Evolutionary conservation across 2,113 vertebrate genomes (phyloP).

Genomic region (Nematolebias whitei): DNA sequence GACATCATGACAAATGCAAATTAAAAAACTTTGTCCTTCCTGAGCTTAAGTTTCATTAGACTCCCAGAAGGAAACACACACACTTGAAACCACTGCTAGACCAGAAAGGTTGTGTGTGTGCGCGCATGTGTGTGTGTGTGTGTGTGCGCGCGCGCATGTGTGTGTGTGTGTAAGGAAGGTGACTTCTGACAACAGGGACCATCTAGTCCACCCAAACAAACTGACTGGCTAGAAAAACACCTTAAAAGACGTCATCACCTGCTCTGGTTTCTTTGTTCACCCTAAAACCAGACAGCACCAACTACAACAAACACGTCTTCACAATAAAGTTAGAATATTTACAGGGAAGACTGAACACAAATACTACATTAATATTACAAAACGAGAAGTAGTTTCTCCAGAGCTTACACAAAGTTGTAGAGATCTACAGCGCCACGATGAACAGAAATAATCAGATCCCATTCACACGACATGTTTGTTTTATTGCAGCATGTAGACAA

Average conservation of each 20-base stretch:
- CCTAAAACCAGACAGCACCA: no score
- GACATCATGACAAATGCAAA: slow-evolving; percentile 30
- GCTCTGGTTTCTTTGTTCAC: slow-evolving; percentile 48
- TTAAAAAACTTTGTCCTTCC: slow-evolving; percentile 9
- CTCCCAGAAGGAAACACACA: slow-evolving; percentile 13
- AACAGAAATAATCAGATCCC: no score
- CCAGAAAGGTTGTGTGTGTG: background rate
- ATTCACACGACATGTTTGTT: no score
- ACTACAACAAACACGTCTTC: no score
- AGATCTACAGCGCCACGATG: no score
- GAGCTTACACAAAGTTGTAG: no score
- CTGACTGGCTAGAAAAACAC: slow-evolving; percentile 11
- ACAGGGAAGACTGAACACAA: no score
- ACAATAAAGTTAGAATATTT: no score
- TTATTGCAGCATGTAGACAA: no score
- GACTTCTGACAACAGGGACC: slow-evolving; percentile 56
- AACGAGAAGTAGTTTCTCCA: no score
- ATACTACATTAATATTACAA: no score
- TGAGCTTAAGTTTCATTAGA: slow-evolving; percentile 14
- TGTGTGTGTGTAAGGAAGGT: slow-evolving; percentile 45
- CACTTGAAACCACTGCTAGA: background rate
- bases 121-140: background rate
- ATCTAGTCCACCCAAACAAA: background rate
- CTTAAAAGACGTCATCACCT: slow-evolving; percentile 65
- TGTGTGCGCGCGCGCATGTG: no score